phyloP scores from a whole-genome alignment of 1,140 invertebrate species.

The Archegozetes longisetosus region DNA sequence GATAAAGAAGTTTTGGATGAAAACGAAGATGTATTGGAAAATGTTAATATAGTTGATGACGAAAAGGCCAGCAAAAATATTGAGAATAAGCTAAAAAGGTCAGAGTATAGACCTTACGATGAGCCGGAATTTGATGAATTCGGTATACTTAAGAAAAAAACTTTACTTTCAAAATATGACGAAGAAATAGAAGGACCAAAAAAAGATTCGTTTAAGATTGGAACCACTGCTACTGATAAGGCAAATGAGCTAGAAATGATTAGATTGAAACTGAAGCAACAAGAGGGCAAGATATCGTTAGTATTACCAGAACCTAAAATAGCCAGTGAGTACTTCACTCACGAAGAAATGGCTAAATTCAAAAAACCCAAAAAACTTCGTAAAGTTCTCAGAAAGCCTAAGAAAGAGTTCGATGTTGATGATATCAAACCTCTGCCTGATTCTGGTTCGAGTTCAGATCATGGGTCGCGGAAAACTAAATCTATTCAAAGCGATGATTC shows the following conservation, averaged over 20 bases:
- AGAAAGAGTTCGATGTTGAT: neutral
- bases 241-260: slow-evolving; percentile 30
- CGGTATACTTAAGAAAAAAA: slow-evolving; percentile 45
- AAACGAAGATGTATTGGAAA: slow-evolving; percentile 70
- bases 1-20: slow-evolving; percentile 76
- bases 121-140: slow-evolving; percentile 66
- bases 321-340: slow-evolving; percentile 75
- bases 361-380: slow-evolving; percentile 71
- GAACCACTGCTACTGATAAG: slow-evolving; percentile 30
- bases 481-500: neutral
- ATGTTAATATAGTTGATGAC: slow-evolving; percentile 88
- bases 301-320: slow-evolving; percentile 45
- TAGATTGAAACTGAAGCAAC: slow-evolving; percentile 27
- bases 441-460: neutral
- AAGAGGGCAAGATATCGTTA: slow-evolving; percentile 43
- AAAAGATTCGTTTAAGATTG: slow-evolving; percentile 60
- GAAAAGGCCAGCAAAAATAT: slow-evolving; percentile 80
- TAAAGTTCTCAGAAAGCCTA: neutral
- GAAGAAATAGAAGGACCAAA: slow-evolving; percentile 75
- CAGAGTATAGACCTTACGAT: slow-evolving; percentile 64
- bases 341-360: slow-evolving; percentile 59
- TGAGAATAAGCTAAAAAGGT: slow-evolving; percentile 64
- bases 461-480: neutral
- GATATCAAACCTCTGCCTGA: neutral
- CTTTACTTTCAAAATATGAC: slow-evolving; percentile 80